phyloP scores from a whole-genome alignment of 2,888 invertebrate genomes.

The Lithophane ornitopus region DNA sequence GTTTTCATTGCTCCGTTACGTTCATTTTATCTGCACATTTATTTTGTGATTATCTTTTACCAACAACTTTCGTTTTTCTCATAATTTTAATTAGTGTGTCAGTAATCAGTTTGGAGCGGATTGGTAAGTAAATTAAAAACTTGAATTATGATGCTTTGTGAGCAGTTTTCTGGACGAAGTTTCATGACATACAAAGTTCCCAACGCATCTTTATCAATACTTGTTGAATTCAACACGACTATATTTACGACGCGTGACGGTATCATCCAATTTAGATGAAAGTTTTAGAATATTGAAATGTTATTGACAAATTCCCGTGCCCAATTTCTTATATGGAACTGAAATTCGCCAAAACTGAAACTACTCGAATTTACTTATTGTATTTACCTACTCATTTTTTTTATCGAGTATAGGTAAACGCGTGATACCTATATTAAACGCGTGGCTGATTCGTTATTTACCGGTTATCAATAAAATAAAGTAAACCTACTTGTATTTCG shows the following conservation, averaged over 20 bases:
- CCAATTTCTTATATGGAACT: neutral
- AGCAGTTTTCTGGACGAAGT: neutral
- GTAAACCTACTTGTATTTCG: neutral
- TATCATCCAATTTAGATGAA: slow-evolving; percentile 17
- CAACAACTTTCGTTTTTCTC: neutral
- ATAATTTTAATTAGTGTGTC: slow-evolving; percentile 18
- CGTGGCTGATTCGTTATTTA: neutral
- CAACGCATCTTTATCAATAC: slow-evolving; percentile 3
- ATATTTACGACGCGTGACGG: slow-evolving; percentile 11
- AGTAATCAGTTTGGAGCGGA: slow-evolving; percentile 17
- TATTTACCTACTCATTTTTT: neutral
- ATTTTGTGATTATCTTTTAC: neutral
- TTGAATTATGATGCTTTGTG: neutral
- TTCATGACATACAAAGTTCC: neutral
- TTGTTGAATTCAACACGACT: slow-evolving; percentile 19
- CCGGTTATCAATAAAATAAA: neutral
- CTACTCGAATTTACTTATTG: neutral
- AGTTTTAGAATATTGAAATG: slow-evolving; percentile 5
- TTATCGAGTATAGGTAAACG: too few species aligned
- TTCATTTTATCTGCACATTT: neutral
- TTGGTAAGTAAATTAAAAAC: slow-evolving; percentile 40
- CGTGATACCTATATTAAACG: too few species aligned
- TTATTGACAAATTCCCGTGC: neutral
- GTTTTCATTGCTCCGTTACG: slow-evolving; percentile 8
- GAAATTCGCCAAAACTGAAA: neutral